These are phyloP conservation scores for Nowickia ferox DNA, from an alignment of 2,888 invertebrate genomes.

Conservation along the genomic window DNA sequence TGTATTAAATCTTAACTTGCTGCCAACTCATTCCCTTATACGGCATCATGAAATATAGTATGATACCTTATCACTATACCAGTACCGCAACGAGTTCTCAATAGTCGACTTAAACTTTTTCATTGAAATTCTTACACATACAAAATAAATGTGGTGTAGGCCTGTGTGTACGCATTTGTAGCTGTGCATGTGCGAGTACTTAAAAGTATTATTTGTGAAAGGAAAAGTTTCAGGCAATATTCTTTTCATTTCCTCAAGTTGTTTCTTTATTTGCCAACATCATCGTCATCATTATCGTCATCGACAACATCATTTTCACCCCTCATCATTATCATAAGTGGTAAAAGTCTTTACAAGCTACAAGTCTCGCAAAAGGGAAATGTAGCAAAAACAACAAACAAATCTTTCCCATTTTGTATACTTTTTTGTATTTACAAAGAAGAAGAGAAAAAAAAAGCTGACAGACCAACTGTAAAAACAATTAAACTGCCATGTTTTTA, in stretches of 20 bases:
- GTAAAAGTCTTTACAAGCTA: slow-evolving; percentile 16
- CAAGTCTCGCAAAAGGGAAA: slow-evolving; percentile 29
- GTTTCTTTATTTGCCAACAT: slow-evolving; percentile 42
- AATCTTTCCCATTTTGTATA: slow-evolving; percentile 27
- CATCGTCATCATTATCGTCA: slow-evolving; percentile 13
- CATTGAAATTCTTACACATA: slow-evolving; percentile 1
- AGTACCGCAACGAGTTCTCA: neutral
- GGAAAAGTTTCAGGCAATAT: slow-evolving; percentile 57
- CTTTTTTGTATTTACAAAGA: neutral
- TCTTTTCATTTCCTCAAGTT: slow-evolving; percentile 60
- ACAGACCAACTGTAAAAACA: slow-evolving; percentile 71
- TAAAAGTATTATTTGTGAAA: neutral
- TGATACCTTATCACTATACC: neutral
- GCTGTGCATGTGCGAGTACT: neutral
- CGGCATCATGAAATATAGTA: no score
- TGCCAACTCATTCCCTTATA: no score
- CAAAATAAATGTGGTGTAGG: neutral
- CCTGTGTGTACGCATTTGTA: neutral
- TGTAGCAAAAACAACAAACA: slow-evolving; percentile 43
- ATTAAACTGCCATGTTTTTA: slow-evolving; percentile 63
- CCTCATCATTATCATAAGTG: slow-evolving; percentile 52
- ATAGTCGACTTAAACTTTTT: slow-evolving; percentile 1
- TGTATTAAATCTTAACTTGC: no score
- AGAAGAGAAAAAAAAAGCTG: slow-evolving; percentile 39
- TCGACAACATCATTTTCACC: slow-evolving; percentile 38